Base-by-base conservation (phyloP, 2,888 invertebrate species). In the Xanthorhoe spadicearia region DNA sequence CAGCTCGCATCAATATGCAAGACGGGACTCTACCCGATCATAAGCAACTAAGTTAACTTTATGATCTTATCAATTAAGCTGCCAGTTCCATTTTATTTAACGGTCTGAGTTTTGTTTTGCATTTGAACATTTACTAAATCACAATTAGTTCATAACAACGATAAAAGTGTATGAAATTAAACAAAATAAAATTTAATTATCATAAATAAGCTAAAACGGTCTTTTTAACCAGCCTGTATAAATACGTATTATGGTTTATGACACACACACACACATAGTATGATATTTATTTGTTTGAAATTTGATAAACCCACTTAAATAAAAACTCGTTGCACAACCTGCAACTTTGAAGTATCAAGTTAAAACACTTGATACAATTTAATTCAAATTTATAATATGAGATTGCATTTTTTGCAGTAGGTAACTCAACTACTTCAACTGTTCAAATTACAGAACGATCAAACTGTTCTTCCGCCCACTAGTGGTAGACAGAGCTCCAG, bases 401-500 rank as follows among this genome's bases (percentile, higher is more conserved):
- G 51, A 55, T 35, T 32, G 48, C 13, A 55, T 59, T 64, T 64
- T 66, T 51, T 38, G 50, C 28, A 35, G 55, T 57, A n/a, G n/a
- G n/a, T n/a, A 64, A 52, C 58, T 56, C 57, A 65, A 49, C 61
- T 57, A 38, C 28, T 64, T 60, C n/a, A 65, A 64, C 66, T 43
- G 62, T 72, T 68, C 54, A 72, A 66, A 66, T 68, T 66, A 59
- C 61, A 72, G 61, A 35, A 49, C 53, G 68, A 66, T 68, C 68
- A 66, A 65, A 65, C 61, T 48, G 67, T 59, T 65, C 53, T 61
- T 54, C 28, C 61, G 35, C 59, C 18, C 49, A 48, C 28, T 46
- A 52, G 59, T 53, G 73, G 68, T 74, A 63, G 67, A 74, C 69
- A 64, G 71, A 64, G 56, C 61, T 56, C 76, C 74, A 66, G 66